Evolutionary conservation across 1,140 invertebrate species (phyloP), one percentile per base, ranked within the genome.

Genomic region (Hylaeus anthracinus): DNA sequence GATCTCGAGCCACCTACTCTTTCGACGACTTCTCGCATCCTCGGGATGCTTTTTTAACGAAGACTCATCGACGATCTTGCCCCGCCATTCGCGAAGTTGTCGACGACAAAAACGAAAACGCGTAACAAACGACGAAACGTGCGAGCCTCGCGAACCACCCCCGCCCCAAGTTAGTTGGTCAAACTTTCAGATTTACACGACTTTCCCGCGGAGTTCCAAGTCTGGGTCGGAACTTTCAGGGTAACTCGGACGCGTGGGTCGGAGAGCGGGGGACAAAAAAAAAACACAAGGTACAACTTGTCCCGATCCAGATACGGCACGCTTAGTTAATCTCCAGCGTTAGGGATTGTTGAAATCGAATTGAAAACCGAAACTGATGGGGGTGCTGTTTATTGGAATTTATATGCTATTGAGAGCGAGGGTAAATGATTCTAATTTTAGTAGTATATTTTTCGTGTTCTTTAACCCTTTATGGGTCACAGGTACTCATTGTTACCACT

Each of bases 151-250:
- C 76, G 58, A 45, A 39, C 72, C 14, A 48, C 77, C 6, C 77
- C 77, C 26, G 26, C 26, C 70, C 66, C 64, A 74, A 78, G 58
- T 86, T 85, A 74, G 79, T 82, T 63, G 51, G 73, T 43, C 70
- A 60, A 82, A 85, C 73, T 86, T 86, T 78, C 71, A 85, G 84
- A 85, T 86, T 85, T 86, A 86, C 84, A 74, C 74, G 81, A 86
- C 79, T 85, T 82, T 26, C 5, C 14, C 51, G 26, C 39, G 15
- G 77, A 81, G 66, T 82, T 73, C 41, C 55, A 61, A 73, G 72
- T 48, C 83, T 37, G 26, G 26, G 26, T 26, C 51, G 64, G 45
- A 81, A 81, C 67, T 82, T 73, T 26, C 26, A 26, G 26, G 26
- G n/a, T 72, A 85, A 81, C 78, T 75, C 51, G 60, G 37, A 41